Conservation (phyloP, 2,888 invertebrate genomes). For the Ennomos fuscantarius region DNA sequence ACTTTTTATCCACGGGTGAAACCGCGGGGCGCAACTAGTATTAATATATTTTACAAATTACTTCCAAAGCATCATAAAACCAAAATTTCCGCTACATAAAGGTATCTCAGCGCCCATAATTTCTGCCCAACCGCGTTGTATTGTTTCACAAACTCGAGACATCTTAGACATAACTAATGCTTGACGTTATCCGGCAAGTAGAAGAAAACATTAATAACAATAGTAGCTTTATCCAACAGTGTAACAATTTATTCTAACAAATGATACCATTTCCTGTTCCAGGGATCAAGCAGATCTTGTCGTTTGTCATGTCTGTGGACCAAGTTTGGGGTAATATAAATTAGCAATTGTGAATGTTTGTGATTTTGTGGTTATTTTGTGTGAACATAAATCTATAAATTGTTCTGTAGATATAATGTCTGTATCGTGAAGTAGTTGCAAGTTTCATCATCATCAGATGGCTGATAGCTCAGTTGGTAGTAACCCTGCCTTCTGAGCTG, state of each 20-base stretch:
- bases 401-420: too few species aligned
- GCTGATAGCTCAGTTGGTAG: too few species aligned
- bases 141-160: conserved; percentile 31
- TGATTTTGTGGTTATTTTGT: too few species aligned
- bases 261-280: conserved; percentile 53
- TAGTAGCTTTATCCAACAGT: conserved; percentile 51
- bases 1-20: too few species aligned
- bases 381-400: too few species aligned
- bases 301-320: conserved; percentile 53
- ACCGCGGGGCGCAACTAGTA: too few species aligned
- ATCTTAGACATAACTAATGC: conserved; percentile 37
- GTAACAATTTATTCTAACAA: conserved; percentile 69
- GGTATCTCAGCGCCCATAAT: conserved; percentile 32
- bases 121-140: conserved; percentile 24
- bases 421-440: too few species aligned
- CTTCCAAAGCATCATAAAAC: background rate
- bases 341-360: conserved; percentile 5
- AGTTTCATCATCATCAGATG: too few species aligned
- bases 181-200: conserved; percentile 39
- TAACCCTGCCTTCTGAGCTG: too few species aligned
- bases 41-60: too few species aligned
- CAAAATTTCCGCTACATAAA: conserved; percentile 6
- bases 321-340: conserved; percentile 22
- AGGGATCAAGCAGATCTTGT: conserved; percentile 55
- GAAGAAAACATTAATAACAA: conserved; percentile 45